A percentile compares a stretch with the other conserved stretches of the same genome.
Evolutionary conservation across 2,888 invertebrate genomes (phyloP).

Genomic region (Trissolcus brochymenae): DNA sequence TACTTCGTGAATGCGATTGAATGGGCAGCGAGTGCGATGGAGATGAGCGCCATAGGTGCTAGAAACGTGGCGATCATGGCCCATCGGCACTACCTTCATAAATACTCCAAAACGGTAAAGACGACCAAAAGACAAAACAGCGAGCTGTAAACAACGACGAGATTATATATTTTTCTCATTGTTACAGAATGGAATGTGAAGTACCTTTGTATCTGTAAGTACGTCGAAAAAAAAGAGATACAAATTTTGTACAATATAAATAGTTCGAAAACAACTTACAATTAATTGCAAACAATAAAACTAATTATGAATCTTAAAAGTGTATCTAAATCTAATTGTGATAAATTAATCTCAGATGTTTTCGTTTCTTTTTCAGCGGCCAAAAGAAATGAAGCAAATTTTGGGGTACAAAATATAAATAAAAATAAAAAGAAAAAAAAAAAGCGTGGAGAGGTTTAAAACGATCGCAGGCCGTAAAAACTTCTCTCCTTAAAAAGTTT

Average conservation of each 20-base stretch:
- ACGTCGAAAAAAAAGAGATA: neutral
- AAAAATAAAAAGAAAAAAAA: neutral
- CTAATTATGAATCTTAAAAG: too few species aligned
- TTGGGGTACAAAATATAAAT: neutral
- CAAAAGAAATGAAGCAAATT: too few species aligned
- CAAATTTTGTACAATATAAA: neutral
- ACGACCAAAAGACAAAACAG: neutral
- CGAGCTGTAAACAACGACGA: neutral
- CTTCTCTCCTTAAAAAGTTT: conserved; percentile 44
- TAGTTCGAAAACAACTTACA: conserved; percentile 7
- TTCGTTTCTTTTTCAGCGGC: too few species aligned
- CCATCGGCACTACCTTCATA: conserved; percentile 70
- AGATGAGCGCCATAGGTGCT: conserved; percentile 81
- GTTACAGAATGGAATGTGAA: neutral
- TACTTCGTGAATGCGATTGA: conserved; percentile 82
- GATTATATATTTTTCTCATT: neutral
- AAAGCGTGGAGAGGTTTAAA: neutral
- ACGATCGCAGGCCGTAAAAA: conserved; percentile 40
- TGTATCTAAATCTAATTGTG: too few species aligned
- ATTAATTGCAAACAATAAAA: neutral
- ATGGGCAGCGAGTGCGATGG: conserved; percentile 83
- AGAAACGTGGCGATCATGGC: conserved; percentile 80
- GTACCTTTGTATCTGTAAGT: neutral
- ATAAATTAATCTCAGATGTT: too few species aligned
- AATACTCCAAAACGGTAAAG: conserved; percentile 13